Evolutionary conservation across 2,888 invertebrate genomes (phyloP).

Genomic region (Pseudeuparius sepicola): DNA sequence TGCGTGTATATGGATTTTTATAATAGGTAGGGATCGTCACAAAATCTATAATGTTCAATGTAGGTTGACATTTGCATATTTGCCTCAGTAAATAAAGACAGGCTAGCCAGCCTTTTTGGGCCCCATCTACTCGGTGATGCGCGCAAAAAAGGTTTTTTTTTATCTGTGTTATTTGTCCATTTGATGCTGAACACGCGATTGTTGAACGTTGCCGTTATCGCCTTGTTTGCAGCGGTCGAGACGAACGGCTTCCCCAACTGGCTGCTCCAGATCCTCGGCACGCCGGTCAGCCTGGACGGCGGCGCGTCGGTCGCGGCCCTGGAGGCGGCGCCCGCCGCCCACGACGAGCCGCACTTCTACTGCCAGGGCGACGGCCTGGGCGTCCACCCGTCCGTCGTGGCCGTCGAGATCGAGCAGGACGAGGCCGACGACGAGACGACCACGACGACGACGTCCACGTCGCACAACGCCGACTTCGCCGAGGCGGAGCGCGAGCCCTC

Average conservation of each 20-base stretch:
- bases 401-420: conserved; percentile 31
- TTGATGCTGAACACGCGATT: conserved; percentile 6
- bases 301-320: conserved; percentile 12
- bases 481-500: conserved; percentile 27
- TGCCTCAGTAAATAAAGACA: too few relatives aligned
- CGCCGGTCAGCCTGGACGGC: conserved; percentile 13
- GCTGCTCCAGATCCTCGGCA: conserved; percentile 34
- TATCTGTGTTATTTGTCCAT: background rate
- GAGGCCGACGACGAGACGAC: conserved; percentile 22
- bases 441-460: conserved; percentile 10
- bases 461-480: conserved; percentile 27
- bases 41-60: too few relatives aligned
- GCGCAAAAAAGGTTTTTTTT: conserved; percentile 1
- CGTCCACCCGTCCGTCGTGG: conserved; percentile 36
- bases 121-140: too few relatives aligned
- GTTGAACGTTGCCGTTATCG: conserved; percentile 3
- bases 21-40: too few relatives aligned
- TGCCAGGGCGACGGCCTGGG: conserved; percentile 40
- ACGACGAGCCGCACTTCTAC: conserved; percentile 37
- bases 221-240: too few relatives aligned
- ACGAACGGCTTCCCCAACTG: conserved; percentile 35
- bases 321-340: conserved; percentile 8
- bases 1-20: too few relatives aligned
- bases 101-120: too few relatives aligned
- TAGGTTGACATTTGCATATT: too few relatives aligned